Conservation (phyloP, 2,797 vertebrate genomes). For the Loriculus beryllinus region DNA sequence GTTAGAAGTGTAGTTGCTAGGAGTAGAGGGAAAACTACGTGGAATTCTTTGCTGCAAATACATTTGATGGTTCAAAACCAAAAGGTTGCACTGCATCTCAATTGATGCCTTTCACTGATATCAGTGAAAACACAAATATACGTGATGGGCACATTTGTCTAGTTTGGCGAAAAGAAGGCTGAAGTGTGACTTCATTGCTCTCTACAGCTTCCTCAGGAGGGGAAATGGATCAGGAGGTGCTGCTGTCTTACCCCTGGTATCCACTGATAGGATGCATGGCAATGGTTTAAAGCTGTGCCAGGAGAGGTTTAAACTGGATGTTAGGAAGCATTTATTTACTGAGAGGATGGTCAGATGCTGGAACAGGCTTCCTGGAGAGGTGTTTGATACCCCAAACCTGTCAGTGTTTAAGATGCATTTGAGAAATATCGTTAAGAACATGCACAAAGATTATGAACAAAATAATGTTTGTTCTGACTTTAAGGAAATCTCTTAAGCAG, state of each 20-base stretch:
- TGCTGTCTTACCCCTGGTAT: not conserved
- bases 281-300: not conserved
- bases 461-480: not conserved
- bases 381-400: not conserved
- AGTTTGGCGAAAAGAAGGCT: not conserved
- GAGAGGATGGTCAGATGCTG: not conserved
- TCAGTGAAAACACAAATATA: not conserved
- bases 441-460: not conserved
- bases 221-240: not conserved
- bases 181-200: not conserved
- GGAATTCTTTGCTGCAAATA: not conserved
- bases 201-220: not conserved
- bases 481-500: not conserved
- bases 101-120: not conserved
- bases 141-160: not conserved
- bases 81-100: not conserved
- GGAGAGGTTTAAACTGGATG: not conserved
- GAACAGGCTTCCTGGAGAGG: not conserved
- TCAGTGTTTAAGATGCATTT: not conserved
- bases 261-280: fast-evolving
- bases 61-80: not conserved
- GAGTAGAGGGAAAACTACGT: not conserved
- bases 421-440: not conserved
- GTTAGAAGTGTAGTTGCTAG: not conserved
- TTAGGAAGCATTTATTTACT: not conserved